phyloP scores from a whole-genome alignment of 2,113 vertebrate genomes.

The Zapus hudsonius region DNA sequence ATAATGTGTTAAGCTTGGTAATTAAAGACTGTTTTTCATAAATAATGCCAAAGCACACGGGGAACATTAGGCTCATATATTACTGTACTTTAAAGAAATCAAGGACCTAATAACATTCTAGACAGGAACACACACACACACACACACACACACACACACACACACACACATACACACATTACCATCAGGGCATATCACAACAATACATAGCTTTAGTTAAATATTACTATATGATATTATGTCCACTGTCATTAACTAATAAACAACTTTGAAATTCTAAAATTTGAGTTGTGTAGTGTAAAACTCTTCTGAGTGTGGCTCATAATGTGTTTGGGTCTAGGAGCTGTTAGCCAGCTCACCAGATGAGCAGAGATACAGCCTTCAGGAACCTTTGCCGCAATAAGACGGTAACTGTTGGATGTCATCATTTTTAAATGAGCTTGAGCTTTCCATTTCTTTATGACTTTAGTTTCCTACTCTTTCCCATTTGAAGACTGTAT shows the following conservation, averaged over 20 bases:
- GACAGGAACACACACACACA: background rate
- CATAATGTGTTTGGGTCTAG: background rate
- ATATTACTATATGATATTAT: constrained; percentile 24
- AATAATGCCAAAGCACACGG: constrained; percentile 82
- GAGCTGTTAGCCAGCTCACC: background rate
- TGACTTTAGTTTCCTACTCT: background rate
- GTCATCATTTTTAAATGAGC: background rate
- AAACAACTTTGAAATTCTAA: constrained; percentile 6
- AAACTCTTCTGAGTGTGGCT: background rate
- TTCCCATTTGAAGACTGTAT: background rate
- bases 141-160: background rate
- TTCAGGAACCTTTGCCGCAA: background rate
- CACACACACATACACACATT: background rate
- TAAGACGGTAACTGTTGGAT: background rate
- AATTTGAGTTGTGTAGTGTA: background rate
- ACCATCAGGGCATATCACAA: background rate
- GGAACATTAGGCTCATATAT: constrained; percentile 75
- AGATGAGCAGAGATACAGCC: background rate
- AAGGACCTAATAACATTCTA: constrained; percentile 66
- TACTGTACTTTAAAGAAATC: constrained; percentile 74
- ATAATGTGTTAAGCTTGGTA: constrained; percentile 85
- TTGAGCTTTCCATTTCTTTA: background rate
- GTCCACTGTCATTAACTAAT: constrained; percentile 42
- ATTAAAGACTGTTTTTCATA: constrained; percentile 84
- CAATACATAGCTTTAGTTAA: constrained; percentile 23